Conservation (phyloP, 1,140 invertebrate species). For the Pygmarrhopalites habei region DNA sequence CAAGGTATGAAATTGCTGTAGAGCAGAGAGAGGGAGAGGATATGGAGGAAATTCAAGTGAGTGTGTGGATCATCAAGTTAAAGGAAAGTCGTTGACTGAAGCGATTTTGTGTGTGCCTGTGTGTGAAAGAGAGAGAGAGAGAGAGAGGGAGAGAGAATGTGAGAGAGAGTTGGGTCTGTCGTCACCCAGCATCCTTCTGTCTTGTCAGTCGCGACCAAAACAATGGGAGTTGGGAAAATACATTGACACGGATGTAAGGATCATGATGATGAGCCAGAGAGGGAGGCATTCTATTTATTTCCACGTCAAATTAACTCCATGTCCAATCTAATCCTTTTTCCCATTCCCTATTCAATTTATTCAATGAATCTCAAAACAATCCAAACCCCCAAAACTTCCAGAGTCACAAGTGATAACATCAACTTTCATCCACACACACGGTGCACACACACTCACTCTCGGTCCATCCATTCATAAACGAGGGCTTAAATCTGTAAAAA, state of each 20-base stretch:
- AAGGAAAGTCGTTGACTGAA: too few species aligned
- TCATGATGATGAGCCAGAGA: background rate
- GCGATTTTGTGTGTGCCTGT: too few species aligned
- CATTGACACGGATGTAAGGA: background rate
- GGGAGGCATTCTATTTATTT: background rate
- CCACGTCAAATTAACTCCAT: background rate
- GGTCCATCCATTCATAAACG: too few species aligned
- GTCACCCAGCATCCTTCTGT: background rate
- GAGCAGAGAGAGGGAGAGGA: background rate
- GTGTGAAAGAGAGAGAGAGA: too few species aligned
- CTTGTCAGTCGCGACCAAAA: background rate
- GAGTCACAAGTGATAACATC: background rate
- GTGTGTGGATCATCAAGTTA: too few species aligned
- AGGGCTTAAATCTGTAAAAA: background rate
- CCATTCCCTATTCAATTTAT: slow-evolving; percentile 1
- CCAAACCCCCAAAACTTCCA: background rate
- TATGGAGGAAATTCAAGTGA: background rate
- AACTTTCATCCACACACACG: background rate
- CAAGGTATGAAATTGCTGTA: too few species aligned
- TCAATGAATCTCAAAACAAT: background rate
- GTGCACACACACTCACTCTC: background rate
- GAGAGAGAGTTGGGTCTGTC: background rate
- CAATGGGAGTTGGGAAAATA: background rate
- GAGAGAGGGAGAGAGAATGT: background rate
- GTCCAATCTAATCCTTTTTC: background rate